Percentiles rank a stretch among this genome's conserved stretches.
These are phyloP conservation scores for Drosophila nr. perissopoda DNA, from an alignment of 2,888 invertebrate genomes.

Conservation along the genomic window DNA sequence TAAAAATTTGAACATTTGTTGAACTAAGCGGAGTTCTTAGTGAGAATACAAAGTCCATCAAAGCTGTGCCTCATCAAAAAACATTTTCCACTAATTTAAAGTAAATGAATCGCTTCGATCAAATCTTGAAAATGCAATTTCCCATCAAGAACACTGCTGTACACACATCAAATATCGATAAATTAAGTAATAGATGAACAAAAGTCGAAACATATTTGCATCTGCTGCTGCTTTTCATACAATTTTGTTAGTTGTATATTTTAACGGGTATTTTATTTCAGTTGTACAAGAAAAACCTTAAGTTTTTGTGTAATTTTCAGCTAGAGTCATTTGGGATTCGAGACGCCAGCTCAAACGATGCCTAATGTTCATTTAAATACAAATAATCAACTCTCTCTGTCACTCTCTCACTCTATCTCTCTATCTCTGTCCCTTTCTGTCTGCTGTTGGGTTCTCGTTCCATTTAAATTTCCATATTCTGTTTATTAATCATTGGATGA, in stretches of 20 bases:
- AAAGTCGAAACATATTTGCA: not conserved
- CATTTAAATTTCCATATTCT: constrained; percentile 75
- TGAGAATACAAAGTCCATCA: not conserved
- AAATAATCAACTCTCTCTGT: not conserved
- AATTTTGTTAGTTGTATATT: not conserved
- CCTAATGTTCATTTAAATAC: constrained; percentile 58
- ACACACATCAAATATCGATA: not conserved
- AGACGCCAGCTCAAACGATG: constrained; percentile 26
- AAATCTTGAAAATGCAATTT: not conserved
- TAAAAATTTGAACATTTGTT: not conserved
- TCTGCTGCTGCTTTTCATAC: not conserved
- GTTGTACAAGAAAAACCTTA: constrained; percentile 2
- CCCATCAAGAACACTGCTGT: not conserved
- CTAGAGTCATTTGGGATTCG: constrained; percentile 24
- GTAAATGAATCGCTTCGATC: not conserved
- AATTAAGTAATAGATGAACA: not conserved
- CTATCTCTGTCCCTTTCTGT: not conserved
- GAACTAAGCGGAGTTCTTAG: not conserved
- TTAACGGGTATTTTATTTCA: constrained; percentile 15
- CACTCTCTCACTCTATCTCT: not conserved
- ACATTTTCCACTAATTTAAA: not conserved
- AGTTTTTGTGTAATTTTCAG: constrained; percentile 21
- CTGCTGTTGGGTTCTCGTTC: constrained; percentile 18
- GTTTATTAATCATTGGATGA: constrained; percentile 76
- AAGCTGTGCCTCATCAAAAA: not conserved